phyloP scores from a whole-genome alignment of 2,113 vertebrate species.

The Microtus oregoni region DNA sequence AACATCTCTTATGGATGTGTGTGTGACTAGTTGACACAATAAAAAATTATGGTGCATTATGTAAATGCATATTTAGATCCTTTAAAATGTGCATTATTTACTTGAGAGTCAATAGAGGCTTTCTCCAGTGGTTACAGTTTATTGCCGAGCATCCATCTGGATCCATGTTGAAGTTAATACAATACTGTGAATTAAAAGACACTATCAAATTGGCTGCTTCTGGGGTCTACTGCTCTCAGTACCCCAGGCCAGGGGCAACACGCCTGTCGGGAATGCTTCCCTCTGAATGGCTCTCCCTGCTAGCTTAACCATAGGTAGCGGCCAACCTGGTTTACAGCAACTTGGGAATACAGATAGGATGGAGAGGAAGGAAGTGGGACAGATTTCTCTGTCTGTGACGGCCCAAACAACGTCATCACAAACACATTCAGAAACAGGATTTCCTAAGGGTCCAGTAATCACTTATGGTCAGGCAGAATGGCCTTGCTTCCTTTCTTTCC shows the following conservation, averaged over 20 bases:
- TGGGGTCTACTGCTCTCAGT: conserved; percentile 24
- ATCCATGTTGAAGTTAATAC: conserved; percentile 75
- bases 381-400: background rate
- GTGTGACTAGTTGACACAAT: conserved; percentile 71
- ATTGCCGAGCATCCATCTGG: conserved; percentile 76
- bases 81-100: conserved; percentile 84
- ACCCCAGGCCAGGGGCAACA: conserved; percentile 53
- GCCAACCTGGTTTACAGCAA: conserved; percentile 55
- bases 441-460: background rate
- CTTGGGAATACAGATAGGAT: conserved; percentile 32
- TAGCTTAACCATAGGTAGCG: conserved; percentile 52
- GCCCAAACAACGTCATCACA: conserved; percentile 46
- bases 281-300: conserved; percentile 6
- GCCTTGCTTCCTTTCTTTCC: background rate
- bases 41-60: conserved; percentile 81
- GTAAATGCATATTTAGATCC: conserved; percentile 80
- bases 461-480: conserved; percentile 24
- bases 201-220: conserved; percentile 70
- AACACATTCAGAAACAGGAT: conserved; percentile 31
- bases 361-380: conserved; percentile 45
- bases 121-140: conserved; percentile 79
- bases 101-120: conserved; percentile 81
- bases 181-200: conserved; percentile 73
- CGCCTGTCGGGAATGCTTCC: background rate
- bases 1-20: conserved; percentile 63